Evolutionary conservation across 1,140 invertebrate genomes (phyloP).

Genomic region (Microvelia longipes): DNA sequence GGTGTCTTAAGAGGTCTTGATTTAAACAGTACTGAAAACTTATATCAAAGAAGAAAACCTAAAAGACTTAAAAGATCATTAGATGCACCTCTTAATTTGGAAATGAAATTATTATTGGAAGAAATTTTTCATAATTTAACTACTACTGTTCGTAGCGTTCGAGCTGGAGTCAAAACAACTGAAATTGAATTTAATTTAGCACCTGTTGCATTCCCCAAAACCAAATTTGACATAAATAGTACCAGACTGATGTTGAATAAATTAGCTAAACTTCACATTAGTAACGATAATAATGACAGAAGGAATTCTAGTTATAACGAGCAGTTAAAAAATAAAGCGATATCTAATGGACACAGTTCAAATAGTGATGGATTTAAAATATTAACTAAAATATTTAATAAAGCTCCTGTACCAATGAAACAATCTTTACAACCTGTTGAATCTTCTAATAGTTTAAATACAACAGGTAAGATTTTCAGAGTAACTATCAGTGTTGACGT

Average conservation of each 20-base stretch:
- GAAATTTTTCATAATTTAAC: slow-evolving; percentile 16
- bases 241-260: slow-evolving; percentile 8
- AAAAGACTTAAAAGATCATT: background rate
- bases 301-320: background rate
- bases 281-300: background rate
- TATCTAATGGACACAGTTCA: slow-evolving; percentile 6
- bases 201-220: background rate
- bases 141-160: background rate
- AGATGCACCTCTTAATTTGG: background rate
- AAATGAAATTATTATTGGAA: slow-evolving; percentile 13
- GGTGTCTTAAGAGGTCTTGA: background rate
- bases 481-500: no score
- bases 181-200: slow-evolving; percentile 10
- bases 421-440: background rate
- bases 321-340: slow-evolving; percentile 9
- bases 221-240: slow-evolving; percentile 9
- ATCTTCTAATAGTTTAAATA: background rate
- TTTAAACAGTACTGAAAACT: slow-evolving; percentile 1
- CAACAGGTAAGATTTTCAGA: background rate
- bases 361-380: slow-evolving; percentile 38
- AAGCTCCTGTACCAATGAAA: slow-evolving; percentile 29
- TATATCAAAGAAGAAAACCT: background rate
- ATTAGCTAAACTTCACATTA: slow-evolving; percentile 12
- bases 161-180: slow-evolving; percentile 4
- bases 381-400: slow-evolving; percentile 46